phyloP scores from a whole-genome alignment of 2,113 vertebrate genomes.

The Albula goreensis region DNA sequence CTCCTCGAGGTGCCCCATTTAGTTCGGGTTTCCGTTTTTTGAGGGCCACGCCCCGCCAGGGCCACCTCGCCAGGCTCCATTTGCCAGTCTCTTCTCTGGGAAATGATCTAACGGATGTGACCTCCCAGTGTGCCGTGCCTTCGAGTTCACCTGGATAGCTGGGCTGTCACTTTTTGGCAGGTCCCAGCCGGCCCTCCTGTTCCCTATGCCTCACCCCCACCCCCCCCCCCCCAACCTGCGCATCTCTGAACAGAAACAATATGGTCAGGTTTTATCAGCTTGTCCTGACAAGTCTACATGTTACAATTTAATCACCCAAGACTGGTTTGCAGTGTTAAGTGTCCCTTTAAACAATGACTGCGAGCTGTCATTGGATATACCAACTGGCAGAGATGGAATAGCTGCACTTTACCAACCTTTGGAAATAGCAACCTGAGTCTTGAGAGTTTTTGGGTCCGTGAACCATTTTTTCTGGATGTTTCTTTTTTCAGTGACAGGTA shows the following conservation, averaged over 20 bases:
- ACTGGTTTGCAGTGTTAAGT: neutral
- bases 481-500: neutral
- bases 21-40: neutral
- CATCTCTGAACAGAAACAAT: neutral
- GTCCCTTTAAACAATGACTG: neutral
- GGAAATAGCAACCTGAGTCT: neutral
- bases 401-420: neutral
- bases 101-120: neutral
- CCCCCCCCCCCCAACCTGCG: neutral
- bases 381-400: neutral
- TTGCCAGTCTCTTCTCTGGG: neutral
- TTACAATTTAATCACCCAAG: neutral
- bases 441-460: neutral
- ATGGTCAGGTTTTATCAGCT: neutral
- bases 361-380: neutral
- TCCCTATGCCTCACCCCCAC: neutral
- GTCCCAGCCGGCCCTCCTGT: neutral
- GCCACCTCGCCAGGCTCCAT: neutral
- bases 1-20: neutral
- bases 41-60: neutral
- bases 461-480: neutral
- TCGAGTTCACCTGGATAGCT: neutral
- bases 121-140: neutral
- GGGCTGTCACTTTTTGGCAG: neutral
- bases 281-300: neutral